Base-by-base conservation (phyloP, 2,113 vertebrate species). In the Tyto alba region DNA sequence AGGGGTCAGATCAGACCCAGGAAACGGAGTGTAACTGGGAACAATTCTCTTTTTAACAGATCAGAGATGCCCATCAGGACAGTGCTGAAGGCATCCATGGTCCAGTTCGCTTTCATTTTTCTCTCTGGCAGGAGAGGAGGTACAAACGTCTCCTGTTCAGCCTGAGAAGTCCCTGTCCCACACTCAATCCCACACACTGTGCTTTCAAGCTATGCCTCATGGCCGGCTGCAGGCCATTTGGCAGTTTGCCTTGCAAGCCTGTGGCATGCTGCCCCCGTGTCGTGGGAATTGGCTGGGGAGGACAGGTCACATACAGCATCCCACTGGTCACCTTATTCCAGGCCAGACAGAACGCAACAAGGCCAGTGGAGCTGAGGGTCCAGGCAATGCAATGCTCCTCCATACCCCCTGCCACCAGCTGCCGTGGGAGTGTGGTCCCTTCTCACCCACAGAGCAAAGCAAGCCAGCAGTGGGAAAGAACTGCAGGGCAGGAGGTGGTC, bases 331-430 rank as follows among this genome's bases (percentile, higher is more conserved):
- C 47, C n/a, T 68, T 56, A 36, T 11, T 62, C 7, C 55, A 56
- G 40, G 53, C 23, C 3, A 0, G 68, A 47, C 11, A 16, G 38
- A 73, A 79, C 1, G 3, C 23, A 40, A 45, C 27, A 25, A 73
- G 34, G 25, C 45, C 88, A 27, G 40, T 3, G 11, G n/a, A 73
- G 52, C 19, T 15, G 52, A 73, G 29, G 45, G 53, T 34, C 21
- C 4, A 2, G 53, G 53, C 25, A 50, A 25, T 0, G 7, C 47
- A 83, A 55, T 0, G 6, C 41, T 48, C 40, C 67, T 53, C 16
- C n/a, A 36, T 8, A 30, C 30, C 29, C 13, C 16, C 71, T 30
- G 26, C 40, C 29, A 69, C n/a, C 60, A 25, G 32, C 38, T 20
- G 29, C 48, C 17, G 23, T 13, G 27, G 11, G 32, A 14, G 21